phyloP scores from a whole-genome alignment of 2,113 vertebrate species.

The Triplophysa rosa region DNA sequence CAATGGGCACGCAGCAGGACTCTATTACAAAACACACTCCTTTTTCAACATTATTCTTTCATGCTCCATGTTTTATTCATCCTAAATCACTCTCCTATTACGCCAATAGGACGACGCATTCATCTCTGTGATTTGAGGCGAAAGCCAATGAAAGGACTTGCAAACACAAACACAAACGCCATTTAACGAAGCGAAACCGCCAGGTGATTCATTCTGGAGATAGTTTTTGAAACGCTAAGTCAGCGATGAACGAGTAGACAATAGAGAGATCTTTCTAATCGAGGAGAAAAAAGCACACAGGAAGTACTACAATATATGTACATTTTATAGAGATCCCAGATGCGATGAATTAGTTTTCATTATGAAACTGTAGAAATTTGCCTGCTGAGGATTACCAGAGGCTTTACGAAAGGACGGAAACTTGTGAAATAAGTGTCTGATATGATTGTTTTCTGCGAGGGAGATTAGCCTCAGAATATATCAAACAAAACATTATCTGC shows the following conservation, averaged over 20 bases:
- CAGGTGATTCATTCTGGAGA: constrained; percentile 30
- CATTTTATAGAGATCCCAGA: constrained; percentile 48
- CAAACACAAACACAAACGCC: constrained; percentile 31
- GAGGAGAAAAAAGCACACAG: background rate
- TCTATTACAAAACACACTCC: constrained; percentile 65
- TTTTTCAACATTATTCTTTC: constrained; percentile 58
- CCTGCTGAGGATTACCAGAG: constrained; percentile 69
- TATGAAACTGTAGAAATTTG: constrained; percentile 71
- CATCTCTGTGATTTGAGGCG: constrained; percentile 60
- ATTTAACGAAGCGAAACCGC: constrained; percentile 48
- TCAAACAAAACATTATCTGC: constrained; percentile 72
- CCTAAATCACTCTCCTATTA: constrained; percentile 63
- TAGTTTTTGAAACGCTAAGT: background rate
- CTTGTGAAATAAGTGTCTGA: constrained; percentile 70
- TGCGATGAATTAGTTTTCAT: constrained; percentile 60
- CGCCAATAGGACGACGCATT: constrained; percentile 54
- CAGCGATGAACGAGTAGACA: background rate
- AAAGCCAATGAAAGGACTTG: constrained; percentile 59
- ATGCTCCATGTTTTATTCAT: constrained; percentile 70
- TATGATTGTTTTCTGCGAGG: constrained; percentile 69
- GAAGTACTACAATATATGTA: constrained; percentile 20
- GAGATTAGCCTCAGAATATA: constrained; percentile 71
- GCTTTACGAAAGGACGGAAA: constrained; percentile 70
- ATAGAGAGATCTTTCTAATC: background rate
- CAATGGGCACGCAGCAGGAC: constrained; percentile 70